Percentiles rank a stretch among this genome's conserved stretches.
phyloP scores from a whole-genome alignment of 37 sponge, comb jelly and placozoan genomes.

The Spongia lamella region DNA sequence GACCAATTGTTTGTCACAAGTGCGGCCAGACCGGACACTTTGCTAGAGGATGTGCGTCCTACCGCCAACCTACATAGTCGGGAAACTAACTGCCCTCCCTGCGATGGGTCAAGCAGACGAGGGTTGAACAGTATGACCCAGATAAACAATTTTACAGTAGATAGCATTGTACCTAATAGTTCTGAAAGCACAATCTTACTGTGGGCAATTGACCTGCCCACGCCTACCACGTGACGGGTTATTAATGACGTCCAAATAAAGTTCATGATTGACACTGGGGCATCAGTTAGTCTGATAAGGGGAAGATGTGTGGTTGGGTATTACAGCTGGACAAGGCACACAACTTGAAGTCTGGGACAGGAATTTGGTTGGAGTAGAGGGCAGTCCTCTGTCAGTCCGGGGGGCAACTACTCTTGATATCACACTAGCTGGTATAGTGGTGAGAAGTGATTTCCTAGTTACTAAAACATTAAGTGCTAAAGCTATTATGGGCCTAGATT shows the following conservation, averaged over 20 bases:
- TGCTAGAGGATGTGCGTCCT: conserved; percentile 23
- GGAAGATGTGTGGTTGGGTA: no score
- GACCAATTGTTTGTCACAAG: conserved; percentile 16
- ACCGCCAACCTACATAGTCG: no score
- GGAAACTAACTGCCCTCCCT: conserved; percentile 36
- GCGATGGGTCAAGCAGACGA: conserved; percentile 20
- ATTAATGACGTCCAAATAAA: conserved; percentile 9
- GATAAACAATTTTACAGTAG: background rate
- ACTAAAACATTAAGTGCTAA: conserved; percentile 15
- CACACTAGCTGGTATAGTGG: background rate
- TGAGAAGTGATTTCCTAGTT: conserved; percentile 5
- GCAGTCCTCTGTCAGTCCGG: conserved; percentile 15
- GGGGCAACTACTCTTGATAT: conserved; percentile 9
- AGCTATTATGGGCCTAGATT: conserved; percentile 33
- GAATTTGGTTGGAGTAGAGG: conserved; percentile 46
- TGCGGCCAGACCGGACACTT: conserved; percentile 34
- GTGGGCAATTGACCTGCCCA: no score
- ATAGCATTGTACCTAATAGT: background rate
- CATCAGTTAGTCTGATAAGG: conserved; percentile 48
- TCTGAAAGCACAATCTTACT: no score
- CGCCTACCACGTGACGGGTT: background rate
- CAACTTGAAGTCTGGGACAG: no score
- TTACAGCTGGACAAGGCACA: no score
- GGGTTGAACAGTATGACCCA: conserved; percentile 10
- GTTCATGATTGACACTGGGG: conserved; percentile 47